Conservation (phyloP, 1,140 invertebrate species). For the Acromyrmex heyeri region DNA sequence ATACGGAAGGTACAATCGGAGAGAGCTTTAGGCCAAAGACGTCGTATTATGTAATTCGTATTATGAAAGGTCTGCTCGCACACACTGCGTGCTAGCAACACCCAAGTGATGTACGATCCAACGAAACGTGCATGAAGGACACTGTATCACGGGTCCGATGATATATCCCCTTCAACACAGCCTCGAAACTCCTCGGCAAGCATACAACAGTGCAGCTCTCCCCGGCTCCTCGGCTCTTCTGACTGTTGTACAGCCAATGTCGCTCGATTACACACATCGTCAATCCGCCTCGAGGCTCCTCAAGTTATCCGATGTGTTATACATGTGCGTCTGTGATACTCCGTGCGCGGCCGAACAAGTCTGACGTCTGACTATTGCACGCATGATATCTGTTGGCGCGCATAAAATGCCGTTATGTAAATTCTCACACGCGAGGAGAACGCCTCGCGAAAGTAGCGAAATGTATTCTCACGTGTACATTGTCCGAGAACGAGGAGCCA, state of each 20-base stretch:
- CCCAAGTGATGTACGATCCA: slow-evolving; percentile 46
- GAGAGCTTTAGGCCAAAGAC: slow-evolving; percentile 13
- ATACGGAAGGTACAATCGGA: neutral
- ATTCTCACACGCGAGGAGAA: slow-evolving; percentile 18
- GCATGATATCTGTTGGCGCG: slow-evolving; percentile 42
- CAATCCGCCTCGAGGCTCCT: slow-evolving; percentile 55
- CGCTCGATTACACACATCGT: slow-evolving; percentile 64
- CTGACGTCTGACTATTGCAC: slow-evolving; percentile 59
- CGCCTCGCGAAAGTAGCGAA: slow-evolving; percentile 8
- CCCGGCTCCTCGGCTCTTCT: slow-evolving; percentile 11
- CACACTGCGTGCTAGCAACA: slow-evolving; percentile 1
- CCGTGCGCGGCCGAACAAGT: slow-evolving; percentile 24
- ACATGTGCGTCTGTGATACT: slow-evolving; percentile 30
- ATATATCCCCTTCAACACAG: slow-evolving; percentile 64
- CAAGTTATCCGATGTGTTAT: slow-evolving; percentile 45
- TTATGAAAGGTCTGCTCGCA: neutral
- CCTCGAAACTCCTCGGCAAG: slow-evolving; percentile 37
- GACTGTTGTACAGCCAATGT: slow-evolving; percentile 50
- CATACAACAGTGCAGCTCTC: neutral
- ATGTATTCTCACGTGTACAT: slow-evolving; percentile 30
- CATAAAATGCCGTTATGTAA: slow-evolving; percentile 58
- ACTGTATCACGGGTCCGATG: slow-evolving; percentile 48
- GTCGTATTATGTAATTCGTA: slow-evolving; percentile 44
- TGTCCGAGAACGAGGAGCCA: slow-evolving; percentile 23
- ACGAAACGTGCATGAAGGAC: slow-evolving; percentile 53